These are phyloP conservation scores for Linurgus olivaceus DNA, from an alignment of 2,797 vertebrate genomes.

Conservation along the genomic window DNA sequence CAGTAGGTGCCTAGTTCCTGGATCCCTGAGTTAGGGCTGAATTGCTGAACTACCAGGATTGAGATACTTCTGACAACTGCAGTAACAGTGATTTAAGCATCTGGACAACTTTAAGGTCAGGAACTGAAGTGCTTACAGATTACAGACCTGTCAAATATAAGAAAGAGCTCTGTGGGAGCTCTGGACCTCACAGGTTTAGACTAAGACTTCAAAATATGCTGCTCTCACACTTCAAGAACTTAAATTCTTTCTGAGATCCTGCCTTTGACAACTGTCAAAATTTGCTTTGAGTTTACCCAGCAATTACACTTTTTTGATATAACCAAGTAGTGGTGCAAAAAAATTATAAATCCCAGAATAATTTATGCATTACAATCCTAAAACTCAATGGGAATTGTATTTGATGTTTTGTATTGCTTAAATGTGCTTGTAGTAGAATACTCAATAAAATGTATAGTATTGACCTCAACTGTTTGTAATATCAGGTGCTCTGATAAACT, in stretches of 20 bases:
- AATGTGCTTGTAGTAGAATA: background rate
- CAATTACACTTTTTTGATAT: background rate
- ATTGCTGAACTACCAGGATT: constrained; percentile 46
- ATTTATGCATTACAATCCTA: background rate
- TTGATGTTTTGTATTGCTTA: background rate
- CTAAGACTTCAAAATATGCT: constrained; percentile 48
- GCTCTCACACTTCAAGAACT: constrained; percentile 2
- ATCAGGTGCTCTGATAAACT: background rate
- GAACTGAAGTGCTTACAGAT: constrained; percentile 54
- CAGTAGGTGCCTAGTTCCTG: constrained; percentile 16
- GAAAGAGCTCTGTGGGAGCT: constrained; percentile 21
- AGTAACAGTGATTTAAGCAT: constrained; percentile 36
- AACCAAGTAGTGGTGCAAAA: background rate
- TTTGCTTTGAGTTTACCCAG: background rate
- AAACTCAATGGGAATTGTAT: background rate
- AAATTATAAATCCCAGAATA: background rate
- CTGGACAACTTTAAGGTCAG: constrained; percentile 57
- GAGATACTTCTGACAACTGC: constrained; percentile 47
- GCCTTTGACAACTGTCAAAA: background rate
- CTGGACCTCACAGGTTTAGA: constrained; percentile 38
- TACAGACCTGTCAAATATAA: constrained; percentile 46
- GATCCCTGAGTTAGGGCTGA: background rate
- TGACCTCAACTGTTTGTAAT: background rate
- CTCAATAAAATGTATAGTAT: background rate
- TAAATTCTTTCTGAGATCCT: background rate